Evolutionary conservation across 1,140 invertebrate genomes (phyloP).

Genomic region (Wasmannia auropunctata): DNA sequence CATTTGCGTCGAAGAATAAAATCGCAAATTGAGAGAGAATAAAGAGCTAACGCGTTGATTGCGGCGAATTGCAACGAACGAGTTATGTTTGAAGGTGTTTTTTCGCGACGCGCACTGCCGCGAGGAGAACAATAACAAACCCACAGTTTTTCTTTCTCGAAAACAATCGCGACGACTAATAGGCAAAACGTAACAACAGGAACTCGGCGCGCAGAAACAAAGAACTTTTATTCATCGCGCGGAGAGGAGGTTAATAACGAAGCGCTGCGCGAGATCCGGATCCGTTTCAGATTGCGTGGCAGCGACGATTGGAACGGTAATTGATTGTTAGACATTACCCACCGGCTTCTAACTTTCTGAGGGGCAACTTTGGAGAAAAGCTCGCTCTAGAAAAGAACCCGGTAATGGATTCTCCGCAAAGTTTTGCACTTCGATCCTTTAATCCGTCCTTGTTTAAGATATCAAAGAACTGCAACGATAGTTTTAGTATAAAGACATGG

Average conservation of each 20-base stretch:
- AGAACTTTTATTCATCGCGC: conserved; percentile 44
- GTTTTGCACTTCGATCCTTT: neutral
- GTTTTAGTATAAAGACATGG: neutral
- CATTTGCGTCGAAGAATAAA: neutral
- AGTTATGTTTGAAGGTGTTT: conserved; percentile 6
- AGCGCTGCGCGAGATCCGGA: conserved; percentile 4
- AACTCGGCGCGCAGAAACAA: conserved; percentile 33
- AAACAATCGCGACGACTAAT: conserved; percentile 51
- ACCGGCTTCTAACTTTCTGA: conserved; percentile 10
- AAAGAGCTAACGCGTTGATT: conserved; percentile 14
- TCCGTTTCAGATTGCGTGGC: conserved; percentile 22
- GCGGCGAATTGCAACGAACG: neutral
- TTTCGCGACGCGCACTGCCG: neutral
- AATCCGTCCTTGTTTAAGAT: neutral
- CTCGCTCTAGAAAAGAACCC: neutral
- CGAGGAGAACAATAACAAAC: conserved; percentile 19
- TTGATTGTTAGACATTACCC: conserved; percentile 44
- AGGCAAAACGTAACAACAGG: conserved; percentile 37
- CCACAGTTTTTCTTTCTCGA: conserved; percentile 24
- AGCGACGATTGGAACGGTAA: conserved; percentile 29
- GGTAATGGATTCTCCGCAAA: neutral
- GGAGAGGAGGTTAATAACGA: conserved; percentile 47
- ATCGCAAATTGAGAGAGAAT: conserved; percentile 6
- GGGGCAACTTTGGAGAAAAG: neutral
- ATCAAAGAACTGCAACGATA: neutral